A percentile compares a stretch with the other conserved stretches of the same genome.
Conservation (phyloP, 2,888 invertebrate species). For the Ephialtes manifestator region DNA sequence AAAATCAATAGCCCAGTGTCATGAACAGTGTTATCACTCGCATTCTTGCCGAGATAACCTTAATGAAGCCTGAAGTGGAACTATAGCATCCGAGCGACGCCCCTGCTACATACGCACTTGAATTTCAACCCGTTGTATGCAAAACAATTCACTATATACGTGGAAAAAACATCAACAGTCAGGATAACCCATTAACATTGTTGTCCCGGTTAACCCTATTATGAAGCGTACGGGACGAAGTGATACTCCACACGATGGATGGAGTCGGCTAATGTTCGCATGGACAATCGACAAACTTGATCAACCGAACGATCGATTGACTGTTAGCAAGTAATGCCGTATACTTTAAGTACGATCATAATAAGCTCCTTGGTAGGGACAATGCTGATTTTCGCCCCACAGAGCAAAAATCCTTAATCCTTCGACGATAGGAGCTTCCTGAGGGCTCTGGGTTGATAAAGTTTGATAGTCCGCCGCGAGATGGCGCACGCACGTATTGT, state of each 20-base stretch:
- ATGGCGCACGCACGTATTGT: not conserved
- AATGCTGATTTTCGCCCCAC: not conserved
- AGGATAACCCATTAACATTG: not conserved
- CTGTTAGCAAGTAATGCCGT: not conserved
- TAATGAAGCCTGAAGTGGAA: not conserved
- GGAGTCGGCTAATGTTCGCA: constrained; percentile 43
- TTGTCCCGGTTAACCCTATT: not conserved
- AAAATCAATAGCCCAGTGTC: not conserved
- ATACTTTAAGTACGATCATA: not conserved
- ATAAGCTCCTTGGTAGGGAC: not conserved
- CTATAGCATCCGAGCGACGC: not conserved
- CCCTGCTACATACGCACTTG: not conserved
- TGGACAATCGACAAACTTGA: constrained; percentile 61
- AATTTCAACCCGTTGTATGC: not conserved
- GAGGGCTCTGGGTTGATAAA: not conserved
- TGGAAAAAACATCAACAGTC: constrained; percentile 11
- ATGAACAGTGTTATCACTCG: not conserved
- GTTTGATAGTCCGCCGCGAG: not conserved
- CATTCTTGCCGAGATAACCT: not conserved
- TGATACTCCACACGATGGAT: constrained; percentile 1
- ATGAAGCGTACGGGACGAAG: too few relatives aligned
- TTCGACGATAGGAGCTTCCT: not conserved
- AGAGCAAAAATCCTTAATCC: not conserved
- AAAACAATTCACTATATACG: not conserved
- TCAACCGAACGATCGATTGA: constrained; percentile 52